Evolutionary conservation across 2,113 vertebrate species (phyloP).

Genomic region (Mesoclemmys tuberculata): DNA sequence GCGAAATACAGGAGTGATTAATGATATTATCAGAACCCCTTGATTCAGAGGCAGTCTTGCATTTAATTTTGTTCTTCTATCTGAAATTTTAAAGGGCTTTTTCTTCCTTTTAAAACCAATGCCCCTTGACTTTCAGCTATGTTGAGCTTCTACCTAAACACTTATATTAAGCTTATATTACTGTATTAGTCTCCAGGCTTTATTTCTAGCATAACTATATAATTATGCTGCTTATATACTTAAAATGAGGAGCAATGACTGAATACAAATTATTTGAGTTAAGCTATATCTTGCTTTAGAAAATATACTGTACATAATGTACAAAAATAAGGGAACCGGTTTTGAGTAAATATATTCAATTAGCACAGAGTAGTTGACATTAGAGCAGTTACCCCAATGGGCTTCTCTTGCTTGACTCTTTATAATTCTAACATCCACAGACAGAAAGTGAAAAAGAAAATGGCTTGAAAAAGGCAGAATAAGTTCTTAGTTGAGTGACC

Average conservation of each 20-base stretch:
- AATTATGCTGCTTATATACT: background rate
- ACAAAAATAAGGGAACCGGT: background rate
- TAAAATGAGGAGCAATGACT: background rate
- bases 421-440: background rate
- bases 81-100: background rate
- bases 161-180: conserved; percentile 46
- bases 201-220: conserved; percentile 33
- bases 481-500: background rate
- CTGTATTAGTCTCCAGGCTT: background rate
- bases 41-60: background rate
- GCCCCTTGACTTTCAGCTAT: background rate
- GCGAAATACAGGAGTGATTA: background rate
- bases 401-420: background rate
- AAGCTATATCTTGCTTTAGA: background rate
- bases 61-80: background rate
- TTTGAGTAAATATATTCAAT: background rate
- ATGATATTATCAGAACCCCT: background rate
- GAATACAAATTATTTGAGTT: conserved; percentile 28
- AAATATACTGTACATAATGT: background rate
- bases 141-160: conserved; percentile 22
- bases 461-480: background rate
- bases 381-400: conserved; percentile 4
- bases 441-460: background rate
- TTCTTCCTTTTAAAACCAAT: background rate
- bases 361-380: background rate